Evolutionary conservation across 2,797 vertebrate genomes (phyloP).

Genomic region (Lithobates pipiens): DNA sequence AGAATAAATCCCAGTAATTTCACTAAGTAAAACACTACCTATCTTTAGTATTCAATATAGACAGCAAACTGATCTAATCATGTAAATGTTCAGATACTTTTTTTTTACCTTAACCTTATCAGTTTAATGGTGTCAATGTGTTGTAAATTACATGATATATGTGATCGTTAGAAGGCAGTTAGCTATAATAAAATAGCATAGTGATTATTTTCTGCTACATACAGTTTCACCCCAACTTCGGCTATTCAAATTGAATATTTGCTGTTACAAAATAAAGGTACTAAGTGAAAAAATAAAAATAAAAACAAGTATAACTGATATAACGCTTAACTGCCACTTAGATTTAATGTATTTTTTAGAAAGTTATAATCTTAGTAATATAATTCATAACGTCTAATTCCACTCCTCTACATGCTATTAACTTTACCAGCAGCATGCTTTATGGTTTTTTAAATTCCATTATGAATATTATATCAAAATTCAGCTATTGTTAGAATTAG

Average conservation of each 20-base stretch:
- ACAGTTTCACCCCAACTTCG: background rate
- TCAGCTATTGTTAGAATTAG: background rate
- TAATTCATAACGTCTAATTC: conserved; percentile 7
- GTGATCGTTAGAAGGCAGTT: no score
- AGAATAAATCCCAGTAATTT: no score
- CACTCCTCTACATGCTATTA: background rate
- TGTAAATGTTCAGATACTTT: no score
- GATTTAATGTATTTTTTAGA: conserved; percentile 11
- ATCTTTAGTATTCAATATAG: no score
- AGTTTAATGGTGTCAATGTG: no score
- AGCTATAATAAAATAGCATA: no score
- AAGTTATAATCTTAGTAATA: conserved; percentile 8
- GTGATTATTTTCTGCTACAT: background rate
- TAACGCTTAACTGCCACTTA: background rate
- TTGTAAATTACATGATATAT: no score
- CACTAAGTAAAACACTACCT: no score
- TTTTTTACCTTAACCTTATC: no score
- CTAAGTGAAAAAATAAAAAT: background rate
- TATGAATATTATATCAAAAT: background rate
- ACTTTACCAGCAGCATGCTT: conserved; percentile 14
- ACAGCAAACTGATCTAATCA: no score
- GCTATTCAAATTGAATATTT: background rate
- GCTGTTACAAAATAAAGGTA: background rate
- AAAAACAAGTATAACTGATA: background rate
- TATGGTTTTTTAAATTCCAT: background rate